Evolutionary conservation across 2,888 invertebrate genomes (phyloP).

Genomic region (Itoplectis maculator): DNA sequence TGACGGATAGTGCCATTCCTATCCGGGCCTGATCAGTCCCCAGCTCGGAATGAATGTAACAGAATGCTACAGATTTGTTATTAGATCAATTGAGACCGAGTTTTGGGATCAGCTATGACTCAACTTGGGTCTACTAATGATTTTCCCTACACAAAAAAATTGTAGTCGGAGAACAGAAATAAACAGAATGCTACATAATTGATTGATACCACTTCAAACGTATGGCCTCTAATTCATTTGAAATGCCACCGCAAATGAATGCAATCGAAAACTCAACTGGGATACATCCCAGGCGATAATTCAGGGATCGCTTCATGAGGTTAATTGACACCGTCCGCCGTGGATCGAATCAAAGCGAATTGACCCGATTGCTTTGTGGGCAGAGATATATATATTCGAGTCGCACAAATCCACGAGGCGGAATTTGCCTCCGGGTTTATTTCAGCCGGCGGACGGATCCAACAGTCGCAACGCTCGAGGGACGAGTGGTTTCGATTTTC

Average conservation of each 20-base stretch:
- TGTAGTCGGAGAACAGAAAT: too few relatives aligned
- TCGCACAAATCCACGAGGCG: background rate
- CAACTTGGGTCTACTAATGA: too few relatives aligned
- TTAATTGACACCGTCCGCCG: background rate
- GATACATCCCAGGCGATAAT: background rate
- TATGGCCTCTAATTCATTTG: background rate
- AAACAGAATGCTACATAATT: too few relatives aligned
- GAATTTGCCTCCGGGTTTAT: background rate
- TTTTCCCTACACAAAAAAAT: too few relatives aligned
- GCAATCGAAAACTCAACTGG: background rate
- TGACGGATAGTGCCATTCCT: too few relatives aligned
- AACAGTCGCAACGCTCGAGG: background rate
- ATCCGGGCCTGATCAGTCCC: too few relatives aligned
- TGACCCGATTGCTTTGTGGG: background rate
- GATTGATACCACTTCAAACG: too few relatives aligned
- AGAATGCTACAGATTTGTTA: too few relatives aligned
- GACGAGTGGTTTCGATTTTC: constrained; percentile 33
- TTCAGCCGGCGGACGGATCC: constrained; percentile 2
- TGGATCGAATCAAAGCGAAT: background rate
- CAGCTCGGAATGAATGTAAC: too few relatives aligned
- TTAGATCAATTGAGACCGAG: too few relatives aligned
- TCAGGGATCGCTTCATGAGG: background rate
- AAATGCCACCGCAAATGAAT: background rate
- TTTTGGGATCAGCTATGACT: too few relatives aligned
- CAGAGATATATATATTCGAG: background rate